Base-by-base conservation (phyloP, 2,888 invertebrate species). In the Cotesia congregata region DNA sequence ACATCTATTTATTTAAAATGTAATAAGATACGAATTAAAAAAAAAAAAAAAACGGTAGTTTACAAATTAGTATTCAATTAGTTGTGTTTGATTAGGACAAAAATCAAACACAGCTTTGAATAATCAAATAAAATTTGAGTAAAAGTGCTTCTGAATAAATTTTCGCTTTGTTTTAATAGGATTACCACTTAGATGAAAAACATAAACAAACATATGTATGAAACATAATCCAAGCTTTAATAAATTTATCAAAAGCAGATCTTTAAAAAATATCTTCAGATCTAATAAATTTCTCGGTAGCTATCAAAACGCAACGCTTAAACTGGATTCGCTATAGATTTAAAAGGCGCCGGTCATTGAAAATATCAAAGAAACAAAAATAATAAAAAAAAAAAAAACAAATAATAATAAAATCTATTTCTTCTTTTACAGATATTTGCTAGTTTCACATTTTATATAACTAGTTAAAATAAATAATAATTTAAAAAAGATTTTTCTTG, bases 41-140 rank as follows among this genome's bases (percentile, higher is more conserved):
- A 30, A 30, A 30, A 30, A 30, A 30, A 30, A 50, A 50, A 50
- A 50, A 50, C 50, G 50, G 50, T 50, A 50, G 50, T 50, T 50
- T 50, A 50, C 1, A 50, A 50, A 89, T 89, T 89, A 89, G 87
- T 81, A 83, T 87, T 88, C 88, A 89, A 89, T 89, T 89, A 88
- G 88, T 85, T 82, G 77, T 81, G 81, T 89, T 88, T 87, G 84
- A 83, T 74, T 79, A 77, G 78, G 83, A 83, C 85, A 86, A 86
- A 89, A 82, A 84, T 80, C 76, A 83, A 85, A 83, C 76, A 81
- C 79, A 82, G 83, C 83, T 86, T 84, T 72, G 72, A 71, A 50
- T 38, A 50, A 50, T 59, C 38, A 41, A 61, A 50, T 12, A 30
- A 65, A 65, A 30, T 50, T 12, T 50, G 50, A 50, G 50, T 50